phyloP scores from a whole-genome alignment of 2,113 vertebrate genomes.

The Chlamydotis undulata region DNA sequence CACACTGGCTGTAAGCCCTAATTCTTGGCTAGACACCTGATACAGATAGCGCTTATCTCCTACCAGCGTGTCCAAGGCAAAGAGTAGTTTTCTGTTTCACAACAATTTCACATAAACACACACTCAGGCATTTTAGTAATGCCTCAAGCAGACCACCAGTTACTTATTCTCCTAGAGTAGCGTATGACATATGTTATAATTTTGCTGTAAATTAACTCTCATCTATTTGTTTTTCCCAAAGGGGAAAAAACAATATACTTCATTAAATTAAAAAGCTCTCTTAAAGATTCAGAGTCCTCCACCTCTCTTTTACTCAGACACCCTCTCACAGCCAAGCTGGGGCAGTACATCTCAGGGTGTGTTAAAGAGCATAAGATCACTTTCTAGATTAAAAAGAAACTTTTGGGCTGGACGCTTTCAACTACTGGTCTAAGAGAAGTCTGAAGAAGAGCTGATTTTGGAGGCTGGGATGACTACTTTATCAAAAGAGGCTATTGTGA shows the following conservation, averaged over 20 bases:
- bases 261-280: background rate
- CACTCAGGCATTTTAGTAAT: background rate
- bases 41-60: background rate
- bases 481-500: background rate
- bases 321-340: background rate
- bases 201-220: background rate
- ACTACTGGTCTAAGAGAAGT: background rate
- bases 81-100: constrained; percentile 1
- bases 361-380: background rate
- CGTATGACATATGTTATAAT: background rate
- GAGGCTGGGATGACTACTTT: background rate
- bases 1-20: background rate
- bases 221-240: background rate
- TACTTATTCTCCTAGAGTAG: background rate
- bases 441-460: background rate
- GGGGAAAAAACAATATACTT: background rate
- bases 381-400: background rate
- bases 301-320: background rate
- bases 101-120: background rate
- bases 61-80: background rate
- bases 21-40: background rate
- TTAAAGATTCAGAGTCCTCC: background rate
- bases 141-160: background rate
- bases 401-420: background rate
- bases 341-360: background rate